Base-by-base conservation (phyloP, 2,888 invertebrate species). In the Dendrolimus houi region DNA sequence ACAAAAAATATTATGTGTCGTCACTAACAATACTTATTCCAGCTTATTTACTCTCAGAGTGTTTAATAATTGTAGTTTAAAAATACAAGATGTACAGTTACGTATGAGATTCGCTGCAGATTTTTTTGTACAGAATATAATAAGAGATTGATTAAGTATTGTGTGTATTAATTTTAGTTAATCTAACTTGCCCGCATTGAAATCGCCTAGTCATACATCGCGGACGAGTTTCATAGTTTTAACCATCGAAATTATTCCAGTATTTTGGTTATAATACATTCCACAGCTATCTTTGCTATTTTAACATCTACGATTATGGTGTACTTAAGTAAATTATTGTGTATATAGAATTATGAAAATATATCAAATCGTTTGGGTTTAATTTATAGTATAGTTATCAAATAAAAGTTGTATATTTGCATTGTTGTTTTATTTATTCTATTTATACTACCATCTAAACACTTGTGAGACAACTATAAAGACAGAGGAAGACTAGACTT, bases 61-160 rank as follows among this genome's bases (percentile, higher is more conserved):
- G 29, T 29, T 29, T 29, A 47, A 9, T 12, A 47, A 47, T 10
- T 47, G 47, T 47, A 47, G 47, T 47, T 10, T 47, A 47, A 47
- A 2, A 47, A 70, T 74, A 74, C 77, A 77, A 73, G 77, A 71
- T 88, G 87, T 89, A 90, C 89, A 89, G 89, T 90, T 90, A 90
- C 89, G 83, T 81, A 85, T 90, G 89, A 90, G 89, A 90, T 90
- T 90, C 79, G 74, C 74, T 72, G 68, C 69, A 68, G 70, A 64
- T 76, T 75, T 72, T 77, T 77, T 17, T 85, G 79, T 84, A 84
- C 81, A 83, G 78, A 75, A 67, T 74, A 68, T 64, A 65, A 54
- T 69, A 66, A 66, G 61, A 65, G 60, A 65, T 62, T 29, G 29
- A 29, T 29, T 29, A 29, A 29, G 6, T 29, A 6, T 29, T 29